A percentile compares a stretch with the other conserved stretches of the same genome.
Conservation (phyloP, 2,888 invertebrate genomes). For the Hirtodrosophila trivittata region DNA sequence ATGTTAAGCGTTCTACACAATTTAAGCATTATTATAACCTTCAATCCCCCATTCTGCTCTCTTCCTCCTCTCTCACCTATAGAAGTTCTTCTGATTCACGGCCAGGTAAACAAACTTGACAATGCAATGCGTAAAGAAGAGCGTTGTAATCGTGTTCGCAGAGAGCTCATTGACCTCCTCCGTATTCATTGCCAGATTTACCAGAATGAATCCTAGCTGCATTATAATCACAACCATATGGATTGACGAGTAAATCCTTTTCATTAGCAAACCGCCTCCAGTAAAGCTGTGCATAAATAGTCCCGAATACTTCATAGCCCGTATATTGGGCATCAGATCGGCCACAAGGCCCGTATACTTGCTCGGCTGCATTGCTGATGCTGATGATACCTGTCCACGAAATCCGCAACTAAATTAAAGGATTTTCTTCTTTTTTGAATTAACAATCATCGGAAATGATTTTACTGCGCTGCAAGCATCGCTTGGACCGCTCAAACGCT, state of each 20-base stretch:
- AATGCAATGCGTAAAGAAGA: conserved; percentile 91
- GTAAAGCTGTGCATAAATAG: conserved; percentile 92
- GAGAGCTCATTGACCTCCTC: conserved; percentile 90
- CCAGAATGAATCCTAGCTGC: conserved; percentile 87
- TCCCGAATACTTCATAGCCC: conserved; percentile 90
- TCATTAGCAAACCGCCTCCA: conserved; percentile 86
- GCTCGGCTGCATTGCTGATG: conserved; percentile 75
- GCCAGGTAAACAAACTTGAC: conserved; percentile 91
- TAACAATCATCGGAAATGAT: too few relatives aligned
- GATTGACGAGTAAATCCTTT: conserved; percentile 86
- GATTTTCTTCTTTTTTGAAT: not conserved
- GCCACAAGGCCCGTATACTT: conserved; percentile 89
- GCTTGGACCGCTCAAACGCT: too few relatives aligned
- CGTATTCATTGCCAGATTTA: conserved; percentile 89
- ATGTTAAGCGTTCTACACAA: conserved; percentile 88
- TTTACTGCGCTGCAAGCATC: too few relatives aligned
- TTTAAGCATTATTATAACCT: not conserved
- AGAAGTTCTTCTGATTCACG: conserved; percentile 89
- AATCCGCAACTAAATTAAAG: conserved; percentile 22
- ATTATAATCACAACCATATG: conserved; percentile 87
- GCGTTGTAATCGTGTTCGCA: conserved; percentile 91
- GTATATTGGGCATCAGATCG: conserved; percentile 93
- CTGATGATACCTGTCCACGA: conserved; percentile 17
- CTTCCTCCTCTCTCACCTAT: conserved; percentile 85
- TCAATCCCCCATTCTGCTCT: not conserved